Evolutionary conservation across 2,888 invertebrate species (phyloP).

Genomic region (Lepidocyrtoides sp.): DNA sequence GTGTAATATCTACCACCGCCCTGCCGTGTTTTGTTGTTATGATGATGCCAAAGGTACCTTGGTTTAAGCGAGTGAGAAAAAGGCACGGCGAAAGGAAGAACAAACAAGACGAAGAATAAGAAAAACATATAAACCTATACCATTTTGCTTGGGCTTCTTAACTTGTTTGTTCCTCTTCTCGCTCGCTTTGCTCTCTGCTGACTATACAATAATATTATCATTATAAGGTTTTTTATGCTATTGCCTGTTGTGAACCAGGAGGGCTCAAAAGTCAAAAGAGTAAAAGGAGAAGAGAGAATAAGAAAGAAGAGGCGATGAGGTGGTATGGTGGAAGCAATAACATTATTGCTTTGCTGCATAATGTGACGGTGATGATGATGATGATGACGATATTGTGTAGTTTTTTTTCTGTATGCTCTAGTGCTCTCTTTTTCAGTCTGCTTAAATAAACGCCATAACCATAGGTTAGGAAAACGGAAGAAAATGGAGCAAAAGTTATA

Average conservation of each 20-base stretch:
- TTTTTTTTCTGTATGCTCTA: neutral
- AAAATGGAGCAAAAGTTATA: slow-evolving; percentile 13
- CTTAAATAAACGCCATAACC: neutral
- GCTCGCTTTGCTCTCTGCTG: neutral
- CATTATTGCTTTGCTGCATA: slow-evolving; percentile 55
- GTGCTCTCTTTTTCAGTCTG: neutral
- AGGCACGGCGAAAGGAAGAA: neutral
- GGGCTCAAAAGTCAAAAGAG: slow-evolving; percentile 48
- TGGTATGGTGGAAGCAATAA: slow-evolving; percentile 60
- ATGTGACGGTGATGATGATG: slow-evolving; percentile 32
- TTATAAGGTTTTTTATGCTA: slow-evolving; percentile 10
- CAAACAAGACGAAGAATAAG: neutral
- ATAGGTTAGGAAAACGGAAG: neutral
- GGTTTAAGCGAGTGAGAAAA: too few species aligned
- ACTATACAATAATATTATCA: slow-evolving; percentile 32
- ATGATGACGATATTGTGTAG: too few species aligned
- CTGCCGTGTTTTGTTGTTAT: neutral
- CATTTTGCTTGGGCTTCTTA: too few species aligned
- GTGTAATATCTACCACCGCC: slow-evolving; percentile 26
- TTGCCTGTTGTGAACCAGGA: neutral
- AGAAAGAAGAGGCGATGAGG: neutral
- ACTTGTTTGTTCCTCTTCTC: neutral
- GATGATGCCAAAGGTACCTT: slow-evolving; percentile 24
- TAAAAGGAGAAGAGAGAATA: slow-evolving; percentile 27
- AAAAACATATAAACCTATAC: too few species aligned